phyloP scores from a whole-genome alignment of 2,797 vertebrate species.

The Setipinna tenuifilis region DNA sequence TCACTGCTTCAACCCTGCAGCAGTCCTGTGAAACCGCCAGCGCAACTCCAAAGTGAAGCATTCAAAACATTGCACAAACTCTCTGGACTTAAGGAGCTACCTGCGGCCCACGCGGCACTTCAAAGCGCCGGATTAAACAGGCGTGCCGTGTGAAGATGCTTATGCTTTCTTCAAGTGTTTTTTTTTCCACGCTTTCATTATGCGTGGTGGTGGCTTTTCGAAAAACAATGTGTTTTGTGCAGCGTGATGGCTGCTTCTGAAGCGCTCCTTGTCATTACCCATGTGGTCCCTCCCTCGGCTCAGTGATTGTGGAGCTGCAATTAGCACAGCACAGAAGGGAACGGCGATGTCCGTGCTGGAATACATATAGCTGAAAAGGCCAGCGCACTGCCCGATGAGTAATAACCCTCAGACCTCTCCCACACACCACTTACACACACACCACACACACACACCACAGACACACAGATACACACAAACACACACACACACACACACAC shows the following conservation, averaged over 20 bases:
- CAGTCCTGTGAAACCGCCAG: not conserved
- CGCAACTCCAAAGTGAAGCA: not conserved
- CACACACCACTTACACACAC: not conserved
- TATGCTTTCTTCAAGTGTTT: not conserved
- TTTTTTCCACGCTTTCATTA: not conserved
- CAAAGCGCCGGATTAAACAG: slow-evolving; percentile 7
- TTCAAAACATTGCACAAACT: not conserved
- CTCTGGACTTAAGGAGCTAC: not conserved
- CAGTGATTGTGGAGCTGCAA: not conserved
- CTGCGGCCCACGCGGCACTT: slow-evolving; percentile 11
- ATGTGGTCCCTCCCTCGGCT: not conserved
- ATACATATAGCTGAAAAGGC: not conserved
- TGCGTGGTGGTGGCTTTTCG: not conserved
- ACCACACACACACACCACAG: too few species aligned
- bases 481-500: not conserved
- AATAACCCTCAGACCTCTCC: not conserved
- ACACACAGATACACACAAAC: not conserved
- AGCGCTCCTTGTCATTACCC: not conserved
- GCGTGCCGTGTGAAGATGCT: not conserved
- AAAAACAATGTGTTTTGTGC: not conserved
- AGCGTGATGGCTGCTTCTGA: not conserved
- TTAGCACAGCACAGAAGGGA: not conserved
- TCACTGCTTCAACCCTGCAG: not conserved
- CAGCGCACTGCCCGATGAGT: not conserved
- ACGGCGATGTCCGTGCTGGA: not conserved